phyloP scores from a whole-genome alignment of 2,888 invertebrate species.

The Tenthredo livida region DNA sequence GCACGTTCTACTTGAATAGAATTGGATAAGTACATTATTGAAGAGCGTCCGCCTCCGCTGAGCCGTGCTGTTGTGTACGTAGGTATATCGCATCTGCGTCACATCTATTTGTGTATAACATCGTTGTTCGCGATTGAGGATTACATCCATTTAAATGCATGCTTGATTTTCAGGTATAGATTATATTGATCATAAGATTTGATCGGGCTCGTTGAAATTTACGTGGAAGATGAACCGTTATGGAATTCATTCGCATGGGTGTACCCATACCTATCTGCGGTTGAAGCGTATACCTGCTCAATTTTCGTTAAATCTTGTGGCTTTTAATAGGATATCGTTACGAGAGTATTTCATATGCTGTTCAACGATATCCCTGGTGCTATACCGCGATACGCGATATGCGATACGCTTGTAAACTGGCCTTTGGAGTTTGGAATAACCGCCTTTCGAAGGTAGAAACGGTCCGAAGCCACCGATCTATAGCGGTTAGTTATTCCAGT shows the following conservation, averaged over 20 bases:
- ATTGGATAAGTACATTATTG: constrained; percentile 45
- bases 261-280: background rate
- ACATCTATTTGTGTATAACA: background rate
- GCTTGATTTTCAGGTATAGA: background rate
- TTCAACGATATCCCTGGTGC: constrained; percentile 28
- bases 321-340: constrained; percentile 27
- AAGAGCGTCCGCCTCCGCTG: constrained; percentile 16
- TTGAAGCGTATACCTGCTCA: background rate
- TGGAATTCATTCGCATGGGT: background rate
- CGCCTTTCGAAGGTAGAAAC: background rate
- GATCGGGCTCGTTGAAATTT: background rate
- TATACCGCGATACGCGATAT: constrained; percentile 3
- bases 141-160: background rate
- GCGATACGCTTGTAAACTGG: constrained; percentile 37
- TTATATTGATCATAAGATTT: background rate
- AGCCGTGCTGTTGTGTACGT: background rate
- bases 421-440: background rate
- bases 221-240: background rate
- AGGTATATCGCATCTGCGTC: background rate
- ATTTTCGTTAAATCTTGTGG: constrained; percentile 6
- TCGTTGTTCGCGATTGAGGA: background rate
- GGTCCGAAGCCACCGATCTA: constrained; percentile 1
- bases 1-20: constrained; percentile 38
- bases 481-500: constrained; percentile 30
- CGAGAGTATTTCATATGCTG: background rate